Percentiles rank a stretch among this genome's conserved stretches.
Conservation (phyloP, 2,888 invertebrate genomes). For the Zele albiditarsus region DNA sequence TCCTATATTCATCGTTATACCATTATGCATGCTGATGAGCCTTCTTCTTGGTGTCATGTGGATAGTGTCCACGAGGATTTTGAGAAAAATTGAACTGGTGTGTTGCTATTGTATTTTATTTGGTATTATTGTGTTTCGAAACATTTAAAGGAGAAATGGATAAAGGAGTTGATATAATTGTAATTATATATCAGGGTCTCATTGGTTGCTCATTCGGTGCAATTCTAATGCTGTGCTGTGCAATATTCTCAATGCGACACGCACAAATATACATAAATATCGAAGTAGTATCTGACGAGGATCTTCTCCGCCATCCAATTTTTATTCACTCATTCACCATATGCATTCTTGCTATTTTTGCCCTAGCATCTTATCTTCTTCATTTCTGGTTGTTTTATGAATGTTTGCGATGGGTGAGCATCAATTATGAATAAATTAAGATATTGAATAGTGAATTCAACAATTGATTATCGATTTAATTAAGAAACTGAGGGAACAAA, state of each 20-base stretch:
- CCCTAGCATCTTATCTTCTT: conserved; percentile 62
- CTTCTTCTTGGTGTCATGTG: conserved; percentile 52
- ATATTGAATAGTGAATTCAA: background rate
- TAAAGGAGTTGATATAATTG: background rate
- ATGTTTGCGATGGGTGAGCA: conserved; percentile 58
- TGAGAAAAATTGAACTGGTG: conserved; percentile 49
- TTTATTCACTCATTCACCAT: conserved; percentile 66
- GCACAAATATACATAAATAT: conserved; percentile 64
- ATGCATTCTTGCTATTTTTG: conserved; percentile 64
- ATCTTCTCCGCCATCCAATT: conserved; percentile 63
- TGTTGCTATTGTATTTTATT: conserved; percentile 40
- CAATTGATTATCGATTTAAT: too few relatives aligned
- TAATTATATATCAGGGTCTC: conserved; percentile 61
- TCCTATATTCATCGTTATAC: conserved; percentile 60
- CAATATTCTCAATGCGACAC: conserved; percentile 65
- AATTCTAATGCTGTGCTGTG: conserved; percentile 57
- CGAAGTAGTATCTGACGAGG: conserved; percentile 59
- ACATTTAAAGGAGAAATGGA: too few relatives aligned
- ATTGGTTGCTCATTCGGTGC: conserved; percentile 55
- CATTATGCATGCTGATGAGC: conserved; percentile 58
- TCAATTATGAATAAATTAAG: background rate
- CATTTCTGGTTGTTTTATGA: conserved; percentile 65
- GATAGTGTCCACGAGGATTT: conserved; percentile 45
- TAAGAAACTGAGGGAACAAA: background rate
- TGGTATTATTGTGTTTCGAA: conserved; percentile 12